Conservation (phyloP, 2,888 invertebrate species). For the Meta bourneti region DNA sequence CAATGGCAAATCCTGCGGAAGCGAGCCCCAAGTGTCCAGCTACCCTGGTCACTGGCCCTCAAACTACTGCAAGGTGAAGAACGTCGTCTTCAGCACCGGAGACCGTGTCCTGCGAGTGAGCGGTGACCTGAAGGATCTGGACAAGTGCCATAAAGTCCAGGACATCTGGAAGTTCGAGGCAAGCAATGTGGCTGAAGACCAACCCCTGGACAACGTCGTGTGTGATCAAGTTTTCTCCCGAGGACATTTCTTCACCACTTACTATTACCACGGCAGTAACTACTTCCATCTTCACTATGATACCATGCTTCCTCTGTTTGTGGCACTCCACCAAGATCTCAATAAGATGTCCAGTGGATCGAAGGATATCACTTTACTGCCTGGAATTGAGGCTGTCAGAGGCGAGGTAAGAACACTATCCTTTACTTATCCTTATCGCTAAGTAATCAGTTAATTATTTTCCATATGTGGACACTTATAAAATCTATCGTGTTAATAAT, state of each 20-base stretch:
- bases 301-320: constrained; percentile 78
- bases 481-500: not conserved
- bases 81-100: constrained; percentile 72
- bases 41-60: constrained; percentile 77
- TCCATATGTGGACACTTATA: not conserved
- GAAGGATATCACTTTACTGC: constrained; percentile 77
- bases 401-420: constrained; percentile 68
- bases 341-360: constrained; percentile 36
- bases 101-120: constrained; percentile 53
- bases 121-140: constrained; percentile 62
- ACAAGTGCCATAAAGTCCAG: constrained; percentile 69
- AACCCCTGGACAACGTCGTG: constrained; percentile 59
- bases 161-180: constrained; percentile 75
- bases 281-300: constrained; percentile 79
- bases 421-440: not conserved
- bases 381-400: constrained; percentile 78
- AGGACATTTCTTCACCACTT: constrained; percentile 78
- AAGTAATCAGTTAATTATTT: not conserved
- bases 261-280: constrained; percentile 78
- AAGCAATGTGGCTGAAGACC: constrained; percentile 3
- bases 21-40: constrained; percentile 24
- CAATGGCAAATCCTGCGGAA: constrained; percentile 50
- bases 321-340: constrained; percentile 50
- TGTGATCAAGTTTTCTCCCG: constrained; percentile 78
- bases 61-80: constrained; percentile 74